Evolutionary conservation across 2,113 vertebrate species (phyloP).

Genomic region (Ascaphus truei): DNA sequence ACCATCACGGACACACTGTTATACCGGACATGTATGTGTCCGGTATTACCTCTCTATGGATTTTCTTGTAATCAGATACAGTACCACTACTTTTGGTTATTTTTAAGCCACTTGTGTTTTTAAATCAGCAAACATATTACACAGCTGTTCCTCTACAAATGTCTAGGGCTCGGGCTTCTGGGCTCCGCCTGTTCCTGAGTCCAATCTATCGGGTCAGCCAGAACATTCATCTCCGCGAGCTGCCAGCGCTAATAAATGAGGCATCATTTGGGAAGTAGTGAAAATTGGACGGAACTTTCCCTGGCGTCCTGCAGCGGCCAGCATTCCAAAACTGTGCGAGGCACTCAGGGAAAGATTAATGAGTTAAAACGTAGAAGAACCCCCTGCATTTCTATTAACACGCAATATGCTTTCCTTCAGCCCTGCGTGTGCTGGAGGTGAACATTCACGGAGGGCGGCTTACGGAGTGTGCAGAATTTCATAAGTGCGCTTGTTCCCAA

Average conservation of each 20-base stretch:
- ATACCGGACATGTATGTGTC: no score
- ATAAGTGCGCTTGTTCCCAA: neutral
- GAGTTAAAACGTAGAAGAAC: constrained; percentile 27
- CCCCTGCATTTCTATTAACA: constrained; percentile 32
- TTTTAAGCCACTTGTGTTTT: no score
- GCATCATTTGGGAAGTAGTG: constrained; percentile 52
- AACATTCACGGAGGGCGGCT: neutral
- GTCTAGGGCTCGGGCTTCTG: neutral
- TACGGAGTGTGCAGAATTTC: neutral
- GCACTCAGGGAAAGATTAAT: constrained; percentile 39
- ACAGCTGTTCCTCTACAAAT: no score
- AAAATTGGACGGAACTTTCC: constrained; percentile 44
- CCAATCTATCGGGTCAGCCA: constrained; percentile 30
- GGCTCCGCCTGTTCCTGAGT: constrained; percentile 26
- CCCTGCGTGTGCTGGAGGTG: constrained; percentile 26
- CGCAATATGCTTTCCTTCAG: neutral
- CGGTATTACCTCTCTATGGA: no score
- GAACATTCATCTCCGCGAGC: constrained; percentile 6
- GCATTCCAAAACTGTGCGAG: constrained; percentile 37
- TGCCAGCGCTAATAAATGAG: constrained; percentile 48
- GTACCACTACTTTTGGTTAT: no score
- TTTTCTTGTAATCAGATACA: no score
- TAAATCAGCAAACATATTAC: no score
- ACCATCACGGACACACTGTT: no score
- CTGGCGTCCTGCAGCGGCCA: constrained; percentile 41